Conservation (phyloP, 2,888 invertebrate genomes). For the Leucophenga maculata region DNA sequence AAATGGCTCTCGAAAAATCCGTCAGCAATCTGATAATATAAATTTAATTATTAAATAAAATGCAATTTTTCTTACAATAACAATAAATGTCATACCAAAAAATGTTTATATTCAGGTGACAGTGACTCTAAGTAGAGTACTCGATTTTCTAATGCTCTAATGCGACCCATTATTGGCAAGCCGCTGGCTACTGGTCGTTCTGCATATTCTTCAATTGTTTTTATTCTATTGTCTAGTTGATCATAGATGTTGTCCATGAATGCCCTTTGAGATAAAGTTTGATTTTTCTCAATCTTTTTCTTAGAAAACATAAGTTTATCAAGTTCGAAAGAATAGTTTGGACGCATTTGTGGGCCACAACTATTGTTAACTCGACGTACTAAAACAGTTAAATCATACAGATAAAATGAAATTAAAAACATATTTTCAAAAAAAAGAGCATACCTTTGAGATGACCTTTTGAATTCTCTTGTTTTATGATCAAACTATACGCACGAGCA, state of each 20-base stretch:
- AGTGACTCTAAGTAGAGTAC: constrained; percentile 81
- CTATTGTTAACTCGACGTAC: constrained; percentile 81
- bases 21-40: too few species aligned
- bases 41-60: too few species aligned
- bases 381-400: constrained; percentile 60
- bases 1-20: too few species aligned
- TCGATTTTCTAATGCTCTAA: constrained; percentile 83
- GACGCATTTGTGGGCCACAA: constrained; percentile 79
- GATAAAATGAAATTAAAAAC: not conserved
- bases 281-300: not conserved
- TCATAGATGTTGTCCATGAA: constrained; percentile 63
- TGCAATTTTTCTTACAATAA: too few species aligned
- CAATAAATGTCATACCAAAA: constrained; percentile 73
- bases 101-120: constrained; percentile 86
- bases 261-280: constrained; percentile 74
- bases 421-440: not conserved
- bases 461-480: constrained; percentile 81
- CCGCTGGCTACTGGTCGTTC: not conserved
- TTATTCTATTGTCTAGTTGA: constrained; percentile 40
- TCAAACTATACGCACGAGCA: constrained; percentile 83
- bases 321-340: constrained; percentile 71
- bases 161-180: constrained; percentile 76
- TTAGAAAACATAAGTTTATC: constrained; percentile 72
- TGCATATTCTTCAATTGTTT: constrained; percentile 51
- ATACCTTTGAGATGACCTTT: constrained; percentile 87